Conservation (phyloP, 2,113 vertebrate species). For the Macroglossus sobrinus region DNA sequence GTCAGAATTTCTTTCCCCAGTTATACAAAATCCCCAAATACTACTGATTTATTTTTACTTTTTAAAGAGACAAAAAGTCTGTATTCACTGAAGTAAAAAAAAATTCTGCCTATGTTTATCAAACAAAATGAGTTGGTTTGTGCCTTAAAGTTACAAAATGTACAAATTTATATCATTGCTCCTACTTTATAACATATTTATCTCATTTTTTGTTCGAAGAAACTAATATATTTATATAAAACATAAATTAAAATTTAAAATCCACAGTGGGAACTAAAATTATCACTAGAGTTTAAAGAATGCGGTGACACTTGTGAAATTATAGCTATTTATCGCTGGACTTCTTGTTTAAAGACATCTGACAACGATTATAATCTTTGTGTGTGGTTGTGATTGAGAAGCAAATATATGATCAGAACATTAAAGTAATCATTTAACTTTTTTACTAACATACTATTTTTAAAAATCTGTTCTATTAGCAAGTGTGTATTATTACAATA, state of each 20-base stretch:
- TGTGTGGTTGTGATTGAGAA: background rate
- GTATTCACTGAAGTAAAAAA: background rate
- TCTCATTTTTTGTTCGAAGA: slow-evolving; percentile 8
- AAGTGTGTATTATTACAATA: background rate
- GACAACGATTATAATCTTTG: background rate
- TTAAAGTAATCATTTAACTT: background rate
- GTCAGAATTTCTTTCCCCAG: background rate
- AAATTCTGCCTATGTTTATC: background rate
- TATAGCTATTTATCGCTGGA: slow-evolving; percentile 12
- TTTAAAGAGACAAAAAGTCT: background rate
- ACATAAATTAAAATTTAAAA: slow-evolving; percentile 26
- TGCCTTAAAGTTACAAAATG: background rate
- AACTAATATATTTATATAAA: background rate
- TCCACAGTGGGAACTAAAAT: background rate
- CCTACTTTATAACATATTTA: background rate
- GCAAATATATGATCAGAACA: background rate
- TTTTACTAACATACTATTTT: background rate
- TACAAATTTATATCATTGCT: background rate
- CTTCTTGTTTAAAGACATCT: background rate
- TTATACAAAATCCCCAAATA: background rate
- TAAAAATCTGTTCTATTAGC: background rate
- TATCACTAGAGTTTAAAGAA: slow-evolving; percentile 26
- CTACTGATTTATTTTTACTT: background rate
- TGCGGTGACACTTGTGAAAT: background rate
- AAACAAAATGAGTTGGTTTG: background rate